These are phyloP conservation scores for Sinopyrophorus schimmeli DNA, from an alignment of 2,888 invertebrate genomes.

Conservation along the genomic window DNA sequence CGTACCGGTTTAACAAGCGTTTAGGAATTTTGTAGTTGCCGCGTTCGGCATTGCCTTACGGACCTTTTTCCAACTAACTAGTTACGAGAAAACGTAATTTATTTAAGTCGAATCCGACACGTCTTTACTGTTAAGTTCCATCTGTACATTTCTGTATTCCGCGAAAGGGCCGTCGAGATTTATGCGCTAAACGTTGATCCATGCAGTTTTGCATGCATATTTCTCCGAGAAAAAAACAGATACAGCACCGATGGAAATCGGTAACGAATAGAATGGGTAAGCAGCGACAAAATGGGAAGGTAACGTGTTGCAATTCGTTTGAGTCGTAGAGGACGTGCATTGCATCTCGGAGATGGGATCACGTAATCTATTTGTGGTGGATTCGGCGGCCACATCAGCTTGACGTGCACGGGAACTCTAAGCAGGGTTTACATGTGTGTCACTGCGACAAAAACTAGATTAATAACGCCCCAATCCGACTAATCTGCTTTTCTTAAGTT, in stretches of 20 bases:
- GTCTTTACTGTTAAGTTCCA: conserved; percentile 21
- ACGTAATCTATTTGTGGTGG: conserved; percentile 56
- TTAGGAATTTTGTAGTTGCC: conserved; percentile 7
- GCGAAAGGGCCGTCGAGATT: conserved; percentile 16
- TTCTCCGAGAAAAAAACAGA: conserved; percentile 27
- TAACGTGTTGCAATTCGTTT: conserved; percentile 51
- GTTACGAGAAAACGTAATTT: conserved; percentile 9
- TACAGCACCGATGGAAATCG: conserved; percentile 32
- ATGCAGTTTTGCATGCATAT: conserved; percentile 26
- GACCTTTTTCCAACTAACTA: conserved; percentile 12
- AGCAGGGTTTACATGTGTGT: conserved; percentile 44
- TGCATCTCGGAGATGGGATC: conserved; percentile 51
- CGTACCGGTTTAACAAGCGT: conserved; percentile 14
- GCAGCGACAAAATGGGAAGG: conserved; percentile 36
- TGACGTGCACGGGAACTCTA: conserved; percentile 50
- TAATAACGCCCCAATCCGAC: conserved; percentile 46
- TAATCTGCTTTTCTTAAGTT: conserved; percentile 43
- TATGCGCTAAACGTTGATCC: conserved; percentile 24
- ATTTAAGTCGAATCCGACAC: conserved; percentile 17
- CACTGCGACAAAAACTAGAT: conserved; percentile 48
- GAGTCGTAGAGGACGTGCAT: conserved; percentile 47
- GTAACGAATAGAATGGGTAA: conserved; percentile 34
- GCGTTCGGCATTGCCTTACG: conserved; percentile 5
- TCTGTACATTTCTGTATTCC: conserved; percentile 13
- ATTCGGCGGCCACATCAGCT: conserved; percentile 43